A percentile compares a stretch with the other conserved stretches of the same genome.
phyloP scores from a whole-genome alignment of 2,888 invertebrate species.

The Sisyra terminalis region DNA sequence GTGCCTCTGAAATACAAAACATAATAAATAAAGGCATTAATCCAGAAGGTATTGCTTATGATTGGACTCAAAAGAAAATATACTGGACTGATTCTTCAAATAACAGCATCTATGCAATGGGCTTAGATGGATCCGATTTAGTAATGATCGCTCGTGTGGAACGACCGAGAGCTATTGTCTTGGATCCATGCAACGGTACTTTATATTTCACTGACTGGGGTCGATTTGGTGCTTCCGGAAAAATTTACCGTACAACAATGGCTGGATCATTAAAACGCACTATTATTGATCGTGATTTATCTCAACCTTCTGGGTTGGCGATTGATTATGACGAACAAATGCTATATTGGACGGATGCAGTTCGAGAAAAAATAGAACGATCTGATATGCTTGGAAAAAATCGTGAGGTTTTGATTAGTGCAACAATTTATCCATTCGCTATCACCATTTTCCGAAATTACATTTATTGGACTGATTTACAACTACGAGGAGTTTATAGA shows the following conservation, averaged over 20 bases:
- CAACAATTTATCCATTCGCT: conserved; percentile 91
- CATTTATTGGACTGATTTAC: conserved; percentile 94
- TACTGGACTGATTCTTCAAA: conserved; percentile 97
- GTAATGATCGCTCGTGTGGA: conserved; percentile 90
- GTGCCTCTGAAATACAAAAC: conserved; percentile 40
- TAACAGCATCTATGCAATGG: conserved; percentile 89
- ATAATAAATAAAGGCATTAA: conserved; percentile 68
- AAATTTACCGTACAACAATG: conserved; percentile 91
- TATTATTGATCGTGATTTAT: conserved; percentile 77
- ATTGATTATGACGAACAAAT: conserved; percentile 88
- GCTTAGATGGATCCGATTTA: conserved; percentile 68
- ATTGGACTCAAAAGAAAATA: conserved; percentile 94
- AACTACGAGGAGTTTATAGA: conserved; percentile 82
- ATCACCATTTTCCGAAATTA: conserved; percentile 79
- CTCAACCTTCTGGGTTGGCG: conserved; percentile 89
- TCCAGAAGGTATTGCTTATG: conserved; percentile 88
- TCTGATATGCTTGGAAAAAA: conserved; percentile 75
- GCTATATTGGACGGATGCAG: conserved; percentile 96
- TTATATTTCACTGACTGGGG: conserved; percentile 96
- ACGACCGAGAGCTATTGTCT: conserved; percentile 83
- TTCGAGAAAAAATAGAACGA: conserved; percentile 87
- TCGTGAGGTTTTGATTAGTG: conserved; percentile 69
- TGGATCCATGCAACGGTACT: conserved; percentile 92
- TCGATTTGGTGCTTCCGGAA: conserved; percentile 78
- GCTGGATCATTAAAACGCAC: conserved; percentile 83